Evolutionary conservation across 2,797 vertebrate species (phyloP).

Genomic region (Mus minutoides): DNA sequence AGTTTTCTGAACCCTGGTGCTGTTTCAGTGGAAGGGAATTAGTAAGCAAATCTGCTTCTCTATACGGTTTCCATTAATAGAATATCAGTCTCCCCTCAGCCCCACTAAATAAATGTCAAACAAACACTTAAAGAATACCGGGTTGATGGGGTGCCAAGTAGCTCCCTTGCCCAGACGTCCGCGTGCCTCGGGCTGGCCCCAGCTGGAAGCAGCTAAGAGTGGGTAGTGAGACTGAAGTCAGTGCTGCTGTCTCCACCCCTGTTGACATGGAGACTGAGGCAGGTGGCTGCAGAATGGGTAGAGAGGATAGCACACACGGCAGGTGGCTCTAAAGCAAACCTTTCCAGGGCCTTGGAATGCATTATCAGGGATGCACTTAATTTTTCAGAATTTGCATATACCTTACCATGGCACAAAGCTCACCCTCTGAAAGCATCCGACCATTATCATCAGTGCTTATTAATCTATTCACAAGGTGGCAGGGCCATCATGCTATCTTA

Average conservation of each 20-base stretch:
- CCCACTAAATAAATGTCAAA: conserved; percentile 72
- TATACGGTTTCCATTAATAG: conserved; percentile 54
- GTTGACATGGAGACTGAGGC: conserved; percentile 41
- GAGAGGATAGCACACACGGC: background rate
- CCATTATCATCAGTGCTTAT: background rate
- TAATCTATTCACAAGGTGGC: background rate
- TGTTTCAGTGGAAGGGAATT: background rate
- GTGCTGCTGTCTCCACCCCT: background rate
- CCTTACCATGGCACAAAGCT: background rate
- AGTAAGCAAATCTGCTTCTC: conserved; percentile 58
- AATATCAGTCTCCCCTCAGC: conserved; percentile 49
- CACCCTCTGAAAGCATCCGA: background rate
- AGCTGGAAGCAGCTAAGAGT: background rate
- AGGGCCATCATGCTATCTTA: rapidly evolving
- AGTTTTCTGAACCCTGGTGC: background rate
- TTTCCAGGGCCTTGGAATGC: background rate
- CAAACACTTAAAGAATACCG: conserved; percentile 66
- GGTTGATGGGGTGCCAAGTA: conserved; percentile 21
- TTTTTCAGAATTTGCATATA: background rate
- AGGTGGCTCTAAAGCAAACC: background rate
- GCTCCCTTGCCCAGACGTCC: conserved; percentile 58
- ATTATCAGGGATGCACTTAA: no score
- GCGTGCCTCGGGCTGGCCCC: conserved; percentile 48
- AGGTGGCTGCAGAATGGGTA: background rate
- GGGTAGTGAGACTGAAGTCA: background rate